These are phyloP conservation scores for Chironex yamaguchii DNA, from an alignment of 30 jellyfish, hydroid and myxozoan species.

Conservation along the genomic window DNA sequence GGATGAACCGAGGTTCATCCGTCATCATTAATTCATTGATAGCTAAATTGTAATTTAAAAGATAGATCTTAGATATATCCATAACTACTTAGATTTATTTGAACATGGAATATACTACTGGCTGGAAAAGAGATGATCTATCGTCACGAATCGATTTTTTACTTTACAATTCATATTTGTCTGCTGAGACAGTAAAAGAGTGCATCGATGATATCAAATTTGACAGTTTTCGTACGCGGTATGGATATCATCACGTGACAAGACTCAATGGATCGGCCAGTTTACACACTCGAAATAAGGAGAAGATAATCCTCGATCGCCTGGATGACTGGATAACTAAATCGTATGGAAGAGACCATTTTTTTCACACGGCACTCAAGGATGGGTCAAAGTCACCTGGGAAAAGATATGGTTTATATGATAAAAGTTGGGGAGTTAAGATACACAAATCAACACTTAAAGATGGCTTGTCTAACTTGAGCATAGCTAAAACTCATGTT, in stretches of 20 bases:
- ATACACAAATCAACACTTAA: background rate
- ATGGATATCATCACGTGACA: background rate
- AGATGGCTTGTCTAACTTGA: no score
- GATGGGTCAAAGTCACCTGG: background rate
- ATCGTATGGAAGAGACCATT: background rate
- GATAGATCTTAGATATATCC: no score
- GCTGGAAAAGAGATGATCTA: background rate
- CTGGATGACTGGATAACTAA: background rate
- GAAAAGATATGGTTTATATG: background rate
- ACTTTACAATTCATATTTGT: background rate
- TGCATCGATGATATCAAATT: background rate
- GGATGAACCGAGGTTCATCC: no score
- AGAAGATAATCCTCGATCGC: background rate
- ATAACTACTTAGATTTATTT: no score
- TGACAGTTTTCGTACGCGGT: background rate
- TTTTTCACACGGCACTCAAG: background rate
- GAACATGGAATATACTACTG: no score
- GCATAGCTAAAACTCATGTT: background rate
- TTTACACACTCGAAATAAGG: background rate
- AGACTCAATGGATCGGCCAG: background rate
- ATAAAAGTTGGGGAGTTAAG: background rate
- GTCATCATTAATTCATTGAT: no score
- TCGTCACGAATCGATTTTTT: background rate
- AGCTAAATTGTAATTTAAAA: no score
- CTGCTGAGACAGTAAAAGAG: background rate